Evolutionary conservation across 2,888 invertebrate species (phyloP).

Genomic region (Baccha elongata): DNA sequence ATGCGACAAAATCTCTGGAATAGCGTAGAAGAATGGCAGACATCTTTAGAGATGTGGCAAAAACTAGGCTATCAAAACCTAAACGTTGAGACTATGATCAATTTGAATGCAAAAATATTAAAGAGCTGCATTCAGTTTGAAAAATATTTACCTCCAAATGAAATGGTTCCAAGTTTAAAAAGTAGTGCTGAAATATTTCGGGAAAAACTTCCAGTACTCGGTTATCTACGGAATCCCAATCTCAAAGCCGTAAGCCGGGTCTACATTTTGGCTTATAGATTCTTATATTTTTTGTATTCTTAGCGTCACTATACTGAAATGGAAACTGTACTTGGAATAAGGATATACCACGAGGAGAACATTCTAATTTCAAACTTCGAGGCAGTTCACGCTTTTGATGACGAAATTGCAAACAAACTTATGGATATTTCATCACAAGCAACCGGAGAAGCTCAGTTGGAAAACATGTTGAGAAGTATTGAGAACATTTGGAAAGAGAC

Average conservation of each 20-base stretch:
- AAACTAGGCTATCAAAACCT: conserved; percentile 81
- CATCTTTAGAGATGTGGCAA: conserved; percentile 87
- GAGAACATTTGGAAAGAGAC: conserved; percentile 92
- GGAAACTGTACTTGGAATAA: conserved; percentile 88
- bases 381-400: conserved; percentile 88
- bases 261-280: background rate
- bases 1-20: conserved; percentile 92
- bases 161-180: conserved; percentile 90
- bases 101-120: conserved; percentile 86
- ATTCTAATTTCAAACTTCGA: conserved; percentile 88
- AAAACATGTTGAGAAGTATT: conserved; percentile 90
- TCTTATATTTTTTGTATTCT: background rate
- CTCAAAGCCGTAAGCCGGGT: conserved; percentile 84
- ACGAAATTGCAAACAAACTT: conserved; percentile 85
- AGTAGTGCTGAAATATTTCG: conserved; percentile 90
- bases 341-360: conserved; percentile 87
- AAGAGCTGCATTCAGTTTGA: conserved; percentile 91
- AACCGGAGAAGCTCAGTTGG: conserved; percentile 93
- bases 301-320: conserved; percentile 93
- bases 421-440: conserved; percentile 95
- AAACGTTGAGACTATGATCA: conserved; percentile 89
- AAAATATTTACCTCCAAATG: conserved; percentile 91
- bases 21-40: conserved; percentile 89
- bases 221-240: conserved; percentile 90
- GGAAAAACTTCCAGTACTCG: conserved; percentile 91